phyloP scores from a whole-genome alignment of 2,888 invertebrate species.

The Hydraecia micacea region DNA sequence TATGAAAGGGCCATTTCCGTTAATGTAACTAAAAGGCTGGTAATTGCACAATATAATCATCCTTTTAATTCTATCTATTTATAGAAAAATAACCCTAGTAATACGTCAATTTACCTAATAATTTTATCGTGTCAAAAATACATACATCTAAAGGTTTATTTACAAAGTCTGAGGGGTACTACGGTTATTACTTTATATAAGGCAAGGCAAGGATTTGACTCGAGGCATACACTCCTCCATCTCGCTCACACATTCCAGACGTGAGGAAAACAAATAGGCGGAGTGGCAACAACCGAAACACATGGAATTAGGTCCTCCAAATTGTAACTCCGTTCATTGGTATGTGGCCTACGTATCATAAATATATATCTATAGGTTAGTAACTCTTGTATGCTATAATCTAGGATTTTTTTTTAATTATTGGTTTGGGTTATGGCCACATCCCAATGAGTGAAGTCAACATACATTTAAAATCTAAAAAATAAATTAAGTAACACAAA shows the following conservation, averaged over 20 bases:
- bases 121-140: conserved; percentile 69
- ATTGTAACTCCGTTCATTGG: conserved; percentile 63
- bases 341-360: conserved; percentile 15
- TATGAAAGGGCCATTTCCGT: conserved; percentile 47
- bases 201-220: conserved; percentile 69
- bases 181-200: conserved; percentile 61
- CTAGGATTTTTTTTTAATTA: neutral
- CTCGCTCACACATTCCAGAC: conserved; percentile 63
- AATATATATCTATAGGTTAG: conserved; percentile 17
- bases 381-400: neutral
- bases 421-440: conserved; percentile 18
- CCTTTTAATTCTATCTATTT: conserved; percentile 50
- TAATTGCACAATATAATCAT: conserved; percentile 48
- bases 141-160: conserved; percentile 68
- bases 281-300: conserved; percentile 78
- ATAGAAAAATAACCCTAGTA: conserved; percentile 66
- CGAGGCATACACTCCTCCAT: conserved; percentile 43
- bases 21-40: conserved; percentile 51
- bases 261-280: conserved; percentile 76
- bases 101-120: conserved; percentile 63
- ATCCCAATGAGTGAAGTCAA: conserved; percentile 44
- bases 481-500: conserved; percentile 88
- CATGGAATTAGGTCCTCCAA: conserved; percentile 76
- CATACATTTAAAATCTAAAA: conserved; percentile 66
- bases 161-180: conserved; percentile 55